Percentiles rank a stretch among this genome's conserved stretches.
Conservation (phyloP, 2,888 invertebrate genomes). For the Criorhina ranunculi region DNA sequence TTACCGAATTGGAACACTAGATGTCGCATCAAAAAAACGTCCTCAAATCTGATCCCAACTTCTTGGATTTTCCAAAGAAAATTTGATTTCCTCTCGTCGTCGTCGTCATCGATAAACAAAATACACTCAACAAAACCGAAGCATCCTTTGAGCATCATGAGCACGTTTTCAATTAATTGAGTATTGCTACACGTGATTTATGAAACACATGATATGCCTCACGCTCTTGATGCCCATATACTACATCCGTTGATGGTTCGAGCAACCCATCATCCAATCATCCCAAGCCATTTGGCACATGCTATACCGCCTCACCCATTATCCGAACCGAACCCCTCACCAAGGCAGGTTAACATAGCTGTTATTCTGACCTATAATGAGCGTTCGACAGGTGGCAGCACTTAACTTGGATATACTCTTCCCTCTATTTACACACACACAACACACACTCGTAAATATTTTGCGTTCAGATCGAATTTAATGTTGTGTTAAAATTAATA, state of each 20-base stretch:
- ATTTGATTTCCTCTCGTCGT: constrained; percentile 4
- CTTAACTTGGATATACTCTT: constrained; percentile 33
- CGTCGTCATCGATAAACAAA: constrained; percentile 1
- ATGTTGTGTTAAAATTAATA: constrained; percentile 82
- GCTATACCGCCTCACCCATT: constrained; percentile 1
- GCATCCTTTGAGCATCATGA: constrained; percentile 29
- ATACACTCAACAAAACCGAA: constrained; percentile 18
- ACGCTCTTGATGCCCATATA: constrained; percentile 25
- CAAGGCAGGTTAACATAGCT: constrained; percentile 42
- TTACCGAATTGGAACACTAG: too few relatives aligned
- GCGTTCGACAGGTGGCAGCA: constrained; percentile 73
- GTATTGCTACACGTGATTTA: constrained; percentile 40
- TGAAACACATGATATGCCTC: constrained; percentile 47
- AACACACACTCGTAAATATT: constrained; percentile 10
- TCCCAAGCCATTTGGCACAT: constrained; percentile 59
- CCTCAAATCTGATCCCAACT: background rate
- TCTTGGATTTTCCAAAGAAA: background rate
- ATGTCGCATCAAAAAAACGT: too few relatives aligned
- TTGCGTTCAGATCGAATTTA: constrained; percentile 78
- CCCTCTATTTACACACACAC: constrained; percentile 1
- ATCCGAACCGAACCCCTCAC: background rate
- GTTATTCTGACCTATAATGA: constrained; percentile 59
- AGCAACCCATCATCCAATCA: constrained; percentile 63
- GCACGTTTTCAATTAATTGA: constrained; percentile 61
- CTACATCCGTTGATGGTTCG: constrained; percentile 17